A percentile compares a stretch with the other conserved stretches of the same genome.
Conservation (phyloP, 2,888 invertebrate genomes). For the Melieria picta region DNA sequence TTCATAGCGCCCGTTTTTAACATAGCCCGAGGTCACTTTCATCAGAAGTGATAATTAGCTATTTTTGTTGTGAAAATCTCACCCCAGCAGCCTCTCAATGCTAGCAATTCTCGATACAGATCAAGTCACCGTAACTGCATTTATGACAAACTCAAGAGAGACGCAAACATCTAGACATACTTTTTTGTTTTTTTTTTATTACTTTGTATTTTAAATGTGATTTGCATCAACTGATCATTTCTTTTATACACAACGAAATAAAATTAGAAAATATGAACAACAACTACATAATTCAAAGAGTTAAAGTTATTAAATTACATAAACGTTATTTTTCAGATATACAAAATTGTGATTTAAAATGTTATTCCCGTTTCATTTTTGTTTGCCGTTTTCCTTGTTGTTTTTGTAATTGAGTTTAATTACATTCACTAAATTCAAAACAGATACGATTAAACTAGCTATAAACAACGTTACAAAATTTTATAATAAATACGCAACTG, state of each 20-base stretch:
- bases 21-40: no score
- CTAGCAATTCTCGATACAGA: neutral
- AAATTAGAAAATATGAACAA: constrained; percentile 46
- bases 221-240: constrained; percentile 40
- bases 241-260: constrained; percentile 38
- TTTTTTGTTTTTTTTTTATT: constrained; percentile 41
- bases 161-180: neutral
- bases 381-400: neutral
- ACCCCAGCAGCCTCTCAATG: neutral
- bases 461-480: constrained; percentile 12
- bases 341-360: constrained; percentile 22
- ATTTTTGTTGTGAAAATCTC: no score
- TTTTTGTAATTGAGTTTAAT: constrained; percentile 5
- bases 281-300: constrained; percentile 40
- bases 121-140: neutral
- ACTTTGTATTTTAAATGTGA: constrained; percentile 45
- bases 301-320: constrained; percentile 41
- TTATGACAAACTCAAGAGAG: no score
- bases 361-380: constrained; percentile 3
- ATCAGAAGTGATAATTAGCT: no score
- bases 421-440: constrained; percentile 32
- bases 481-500: constrained; percentile 16
- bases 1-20: no score
- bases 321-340: constrained; percentile 37
- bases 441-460: constrained; percentile 15